Base-by-base conservation (phyloP, 2,888 invertebrate species). In the Eucera pruinosa region DNA sequence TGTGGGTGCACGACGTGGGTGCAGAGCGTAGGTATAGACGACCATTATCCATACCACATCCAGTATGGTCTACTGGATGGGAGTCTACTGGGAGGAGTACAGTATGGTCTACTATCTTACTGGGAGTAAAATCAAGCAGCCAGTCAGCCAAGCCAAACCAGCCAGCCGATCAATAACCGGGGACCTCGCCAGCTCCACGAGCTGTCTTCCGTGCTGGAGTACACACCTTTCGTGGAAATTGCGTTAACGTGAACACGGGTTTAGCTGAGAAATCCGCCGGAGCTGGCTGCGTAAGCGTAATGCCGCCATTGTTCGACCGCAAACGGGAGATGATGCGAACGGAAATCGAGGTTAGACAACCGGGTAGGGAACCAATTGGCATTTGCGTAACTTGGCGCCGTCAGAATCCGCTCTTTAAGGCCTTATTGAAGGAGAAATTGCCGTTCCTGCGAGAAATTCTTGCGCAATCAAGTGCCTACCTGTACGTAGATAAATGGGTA, bases 41-140 rank as follows among this genome's bases (percentile, higher is more conserved):
- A 81, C 61, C 73, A 70, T 76, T 87, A 86, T 86, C 84, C 86
- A 83, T 85, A 84, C 81, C 81, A 87, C 87, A 87, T 87, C 84
- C 84, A 86, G 81, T 82, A 89, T 90, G 90, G 90, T 91, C 91
- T 91, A 89, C 89, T 83, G 84, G 83, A 73, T 83, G 87, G 74
- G 90, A 90, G 89, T 89, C n/a, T n/a, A n/a, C n/a, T n/a, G n/a
- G n/a, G n/a, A n/a, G n/a, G n/a, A n/a, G n/a, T n/a, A n/a, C n/a
- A 30, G 82, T 82, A 89, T 90, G 90, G 90, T 91, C 91, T 91
- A 88, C 85, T 89, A n/a, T 90, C 89, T 84, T 83, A 83, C 75
- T 83, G 87, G 75, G 90, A 90, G 89, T 89, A 89, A 90, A 90
- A 90, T 89, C 80, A 83, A 69, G 87, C 86, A 86, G 81, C 71